phyloP scores from a whole-genome alignment of 1,140 invertebrate genomes.

The Orchesella cincta region DNA sequence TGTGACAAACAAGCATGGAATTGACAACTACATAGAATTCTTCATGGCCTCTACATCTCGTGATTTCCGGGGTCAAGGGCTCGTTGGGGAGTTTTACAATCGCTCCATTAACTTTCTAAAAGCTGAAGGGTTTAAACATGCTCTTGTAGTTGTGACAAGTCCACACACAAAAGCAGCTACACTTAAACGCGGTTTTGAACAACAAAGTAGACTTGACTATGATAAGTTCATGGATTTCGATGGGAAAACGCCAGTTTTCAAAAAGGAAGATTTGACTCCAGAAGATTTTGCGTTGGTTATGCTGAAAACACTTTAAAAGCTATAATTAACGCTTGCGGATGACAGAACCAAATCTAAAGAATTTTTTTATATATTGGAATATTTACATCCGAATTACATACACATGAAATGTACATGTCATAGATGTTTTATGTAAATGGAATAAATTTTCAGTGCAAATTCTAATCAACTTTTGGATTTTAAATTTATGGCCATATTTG shows the following conservation, averaged over 20 bases:
- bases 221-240: slow-evolving; percentile 27
- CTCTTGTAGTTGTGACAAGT: not conserved
- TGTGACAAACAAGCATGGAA: not conserved
- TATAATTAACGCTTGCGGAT: too few relatives aligned
- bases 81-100: slow-evolving; percentile 16
- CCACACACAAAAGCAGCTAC: not conserved
- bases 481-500: too few relatives aligned
- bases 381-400: too few relatives aligned
- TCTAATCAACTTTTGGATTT: too few relatives aligned
- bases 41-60: not conserved
- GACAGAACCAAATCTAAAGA: too few relatives aligned
- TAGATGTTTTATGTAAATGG: too few relatives aligned
- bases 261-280: not conserved
- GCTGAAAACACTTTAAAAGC: not conserved
- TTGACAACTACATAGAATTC: slow-evolving; percentile 20
- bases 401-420: too few relatives aligned
- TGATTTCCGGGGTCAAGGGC: not conserved
- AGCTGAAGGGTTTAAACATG: not conserved
- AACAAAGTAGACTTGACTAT: slow-evolving; percentile 3
- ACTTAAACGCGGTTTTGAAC: slow-evolving; percentile 23
- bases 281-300: slow-evolving; percentile 34
- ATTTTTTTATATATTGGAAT: too few relatives aligned
- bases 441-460: too few relatives aligned
- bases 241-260: slow-evolving; percentile 27
- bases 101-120: not conserved